phyloP scores from a whole-genome alignment of 2,888 invertebrate genomes.

The Platycheirus albimanus region DNA sequence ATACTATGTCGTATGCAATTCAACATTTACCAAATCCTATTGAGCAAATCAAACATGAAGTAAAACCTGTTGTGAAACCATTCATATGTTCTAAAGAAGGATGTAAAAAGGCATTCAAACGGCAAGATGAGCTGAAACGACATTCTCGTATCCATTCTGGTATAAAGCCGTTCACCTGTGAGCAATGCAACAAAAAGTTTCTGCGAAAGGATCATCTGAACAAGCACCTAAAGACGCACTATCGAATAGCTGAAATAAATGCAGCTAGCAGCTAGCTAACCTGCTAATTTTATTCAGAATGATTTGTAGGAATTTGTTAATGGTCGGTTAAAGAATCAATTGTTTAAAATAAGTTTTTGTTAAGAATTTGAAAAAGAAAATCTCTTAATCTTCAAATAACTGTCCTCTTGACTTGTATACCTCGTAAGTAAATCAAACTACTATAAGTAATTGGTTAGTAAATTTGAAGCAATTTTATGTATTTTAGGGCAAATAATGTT shows the following conservation, averaged over 20 bases:
- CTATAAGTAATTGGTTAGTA: too few relatives aligned
- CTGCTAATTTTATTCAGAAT: background rate
- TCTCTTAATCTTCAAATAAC: too few relatives aligned
- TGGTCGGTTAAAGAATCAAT: too few relatives aligned
- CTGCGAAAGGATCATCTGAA: conserved; percentile 80
- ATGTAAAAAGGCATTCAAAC: conserved; percentile 79
- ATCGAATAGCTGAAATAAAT: conserved; percentile 6
- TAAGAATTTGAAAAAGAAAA: too few relatives aligned
- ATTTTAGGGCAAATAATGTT: too few relatives aligned
- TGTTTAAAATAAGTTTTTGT: too few relatives aligned
- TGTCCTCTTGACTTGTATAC: too few relatives aligned
- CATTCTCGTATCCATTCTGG: conserved; percentile 80
- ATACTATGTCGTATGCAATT: background rate
- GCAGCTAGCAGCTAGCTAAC: conserved; percentile 33
- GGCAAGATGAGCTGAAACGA: conserved; percentile 81
- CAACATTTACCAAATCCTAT: background rate
- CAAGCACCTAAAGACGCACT: conserved; percentile 80
- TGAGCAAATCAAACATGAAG: background rate
- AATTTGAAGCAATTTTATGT: too few relatives aligned
- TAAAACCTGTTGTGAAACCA: conserved; percentile 13
- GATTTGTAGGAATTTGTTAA: too few relatives aligned
- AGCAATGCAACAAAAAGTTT: conserved; percentile 78
- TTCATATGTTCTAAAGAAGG: conserved; percentile 1
- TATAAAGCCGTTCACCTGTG: conserved; percentile 80
- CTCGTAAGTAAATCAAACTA: too few relatives aligned